Conservation (phyloP, 1,140 invertebrate genomes). For the Triops longicaudatus region DNA sequence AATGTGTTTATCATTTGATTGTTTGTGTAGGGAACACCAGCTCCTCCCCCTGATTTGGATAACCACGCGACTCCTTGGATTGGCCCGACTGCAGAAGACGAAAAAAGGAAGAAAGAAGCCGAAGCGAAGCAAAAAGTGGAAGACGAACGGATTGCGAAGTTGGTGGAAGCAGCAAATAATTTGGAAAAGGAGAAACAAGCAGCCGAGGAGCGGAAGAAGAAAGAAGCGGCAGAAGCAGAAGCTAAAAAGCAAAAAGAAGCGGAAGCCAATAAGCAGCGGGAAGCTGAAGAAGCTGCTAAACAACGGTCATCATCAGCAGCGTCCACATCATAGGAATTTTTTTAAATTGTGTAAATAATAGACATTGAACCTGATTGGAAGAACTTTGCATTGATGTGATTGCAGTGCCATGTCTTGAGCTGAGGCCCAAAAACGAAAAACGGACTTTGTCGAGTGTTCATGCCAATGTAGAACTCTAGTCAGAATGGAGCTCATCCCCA, state of each 20-base stretch:
- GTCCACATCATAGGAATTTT: too few species aligned
- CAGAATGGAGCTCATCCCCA: too few species aligned
- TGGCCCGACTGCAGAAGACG: conserved; percentile 20
- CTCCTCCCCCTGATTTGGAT: conserved; percentile 24
- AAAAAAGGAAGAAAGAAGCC: not conserved
- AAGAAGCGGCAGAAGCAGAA: not conserved
- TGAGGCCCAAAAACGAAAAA: too few species aligned
- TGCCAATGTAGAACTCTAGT: too few species aligned
- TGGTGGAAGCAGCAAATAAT: not conserved
- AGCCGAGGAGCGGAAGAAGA: not conserved
- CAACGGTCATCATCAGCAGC: too few species aligned
- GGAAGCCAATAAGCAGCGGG: not conserved
- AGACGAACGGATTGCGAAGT: not conserved
- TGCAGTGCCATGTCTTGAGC: too few species aligned
- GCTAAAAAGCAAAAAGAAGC: not conserved
- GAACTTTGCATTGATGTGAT: too few species aligned
- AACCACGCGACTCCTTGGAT: conserved; percentile 23
- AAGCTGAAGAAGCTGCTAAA: not conserved
- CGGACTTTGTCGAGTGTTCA: too few species aligned
- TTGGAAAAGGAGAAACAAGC: not conserved
- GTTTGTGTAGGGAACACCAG: conserved; percentile 19
- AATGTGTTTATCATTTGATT: too few species aligned
- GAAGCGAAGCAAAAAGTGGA: not conserved
- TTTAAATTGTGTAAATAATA: too few species aligned
- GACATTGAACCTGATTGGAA: too few species aligned